These are phyloP conservation scores for Piaya cayana DNA, from an alignment of 2,113 vertebrate genomes.

Conservation along the genomic window DNA sequence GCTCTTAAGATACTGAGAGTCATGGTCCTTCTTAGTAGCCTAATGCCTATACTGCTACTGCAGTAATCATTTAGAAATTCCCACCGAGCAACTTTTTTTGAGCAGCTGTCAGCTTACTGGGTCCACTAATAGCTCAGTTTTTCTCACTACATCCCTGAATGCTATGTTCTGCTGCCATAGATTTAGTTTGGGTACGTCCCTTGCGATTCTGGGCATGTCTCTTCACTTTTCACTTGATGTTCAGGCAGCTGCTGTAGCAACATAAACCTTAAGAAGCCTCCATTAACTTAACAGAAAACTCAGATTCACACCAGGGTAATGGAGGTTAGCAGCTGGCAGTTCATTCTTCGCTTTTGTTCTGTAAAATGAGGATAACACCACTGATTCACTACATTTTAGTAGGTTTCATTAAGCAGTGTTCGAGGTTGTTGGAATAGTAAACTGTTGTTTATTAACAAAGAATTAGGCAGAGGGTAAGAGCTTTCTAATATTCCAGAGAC, in stretches of 20 bases:
- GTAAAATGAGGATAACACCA: not conserved
- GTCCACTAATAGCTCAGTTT: not conserved
- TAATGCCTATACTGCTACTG: not conserved
- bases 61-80: not conserved
- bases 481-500: not conserved
- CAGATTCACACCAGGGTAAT: not conserved
- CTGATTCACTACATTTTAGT: not conserved
- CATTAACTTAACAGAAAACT: not conserved
- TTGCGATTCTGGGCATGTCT: not conserved
- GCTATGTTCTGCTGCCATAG: not conserved
- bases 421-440: not conserved
- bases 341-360: not conserved
- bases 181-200: not conserved
- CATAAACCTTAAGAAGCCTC: not conserved
- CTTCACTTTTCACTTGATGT: not conserved
- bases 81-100: not conserved
- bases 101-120: not conserved
- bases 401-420: not conserved
- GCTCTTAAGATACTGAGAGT: not conserved
- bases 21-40: not conserved
- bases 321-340: not conserved
- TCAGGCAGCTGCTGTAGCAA: not conserved
- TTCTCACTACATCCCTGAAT: not conserved
- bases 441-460: not conserved
- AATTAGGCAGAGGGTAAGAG: not conserved